A percentile compares a stretch with the other conserved stretches of the same genome.
phyloP scores from a whole-genome alignment of 2,888 invertebrate species.

The Cetonia aurata region DNA sequence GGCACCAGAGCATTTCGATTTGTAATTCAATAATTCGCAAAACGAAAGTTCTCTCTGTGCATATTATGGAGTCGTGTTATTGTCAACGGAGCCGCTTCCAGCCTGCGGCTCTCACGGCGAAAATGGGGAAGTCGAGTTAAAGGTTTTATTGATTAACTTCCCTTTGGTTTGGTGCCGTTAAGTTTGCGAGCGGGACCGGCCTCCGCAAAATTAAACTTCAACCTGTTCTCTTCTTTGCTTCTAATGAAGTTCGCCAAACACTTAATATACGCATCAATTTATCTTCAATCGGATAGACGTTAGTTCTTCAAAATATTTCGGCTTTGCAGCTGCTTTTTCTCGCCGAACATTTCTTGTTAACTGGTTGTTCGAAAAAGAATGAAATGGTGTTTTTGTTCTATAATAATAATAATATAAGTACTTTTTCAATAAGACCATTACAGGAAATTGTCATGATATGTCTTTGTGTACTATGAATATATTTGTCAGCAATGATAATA shows the following conservation, averaged over 20 bases:
- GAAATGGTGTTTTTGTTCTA: slow-evolving; percentile 1
- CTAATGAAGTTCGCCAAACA: slow-evolving; percentile 56
- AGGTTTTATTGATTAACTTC: slow-evolving; percentile 64
- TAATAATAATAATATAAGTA: too few species aligned
- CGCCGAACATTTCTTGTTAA: not conserved
- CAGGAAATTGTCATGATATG: too few species aligned
- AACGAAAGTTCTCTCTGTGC: slow-evolving; percentile 55
- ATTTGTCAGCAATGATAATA: too few species aligned
- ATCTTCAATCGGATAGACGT: slow-evolving; percentile 24
- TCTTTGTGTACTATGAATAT: too few species aligned
- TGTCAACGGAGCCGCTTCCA: slow-evolving; percentile 52
- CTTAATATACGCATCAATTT: slow-evolving; percentile 34
- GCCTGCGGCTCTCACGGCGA: slow-evolving; percentile 54
- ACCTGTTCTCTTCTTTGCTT: slow-evolving; percentile 53
- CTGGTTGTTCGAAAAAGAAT: not conserved
- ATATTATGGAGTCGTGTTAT: slow-evolving; percentile 56
- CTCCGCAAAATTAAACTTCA: slow-evolving; percentile 60
- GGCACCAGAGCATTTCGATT: slow-evolving; percentile 56
- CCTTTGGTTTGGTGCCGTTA: slow-evolving; percentile 60
- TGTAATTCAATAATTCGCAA: slow-evolving; percentile 60
- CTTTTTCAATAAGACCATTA: too few species aligned
- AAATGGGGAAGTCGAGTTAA: slow-evolving; percentile 60
- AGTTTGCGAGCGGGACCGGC: slow-evolving; percentile 58
- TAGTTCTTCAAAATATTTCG: slow-evolving; percentile 28
- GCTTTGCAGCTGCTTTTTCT: not conserved